Conservation (phyloP, 2,113 vertebrate genomes). For the Cebus imitator region DNA sequence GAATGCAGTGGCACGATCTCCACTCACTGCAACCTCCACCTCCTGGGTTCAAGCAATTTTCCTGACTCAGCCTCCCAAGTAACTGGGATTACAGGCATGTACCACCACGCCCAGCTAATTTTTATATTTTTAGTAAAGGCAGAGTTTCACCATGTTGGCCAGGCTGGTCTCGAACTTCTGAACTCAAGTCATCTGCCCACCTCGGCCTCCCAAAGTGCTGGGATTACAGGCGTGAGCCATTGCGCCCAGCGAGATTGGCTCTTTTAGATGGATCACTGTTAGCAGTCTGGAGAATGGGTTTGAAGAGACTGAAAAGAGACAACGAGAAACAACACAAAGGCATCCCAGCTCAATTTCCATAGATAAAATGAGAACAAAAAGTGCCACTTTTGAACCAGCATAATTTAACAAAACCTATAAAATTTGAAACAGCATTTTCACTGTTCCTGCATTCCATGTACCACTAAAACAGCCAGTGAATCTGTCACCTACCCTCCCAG, state of each 20-base stretch:
- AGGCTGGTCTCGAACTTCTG: too few relatives aligned
- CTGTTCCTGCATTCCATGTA: neutral
- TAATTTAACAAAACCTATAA: neutral
- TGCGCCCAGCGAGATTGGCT: neutral
- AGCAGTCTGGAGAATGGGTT: neutral
- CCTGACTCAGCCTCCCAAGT: too few relatives aligned
- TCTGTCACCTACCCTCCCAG: neutral
- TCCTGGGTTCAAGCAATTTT: too few relatives aligned
- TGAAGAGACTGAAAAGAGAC: neutral
- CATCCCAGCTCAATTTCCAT: conserved; percentile 15
- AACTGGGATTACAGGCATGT: too few relatives aligned
- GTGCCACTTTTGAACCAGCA: neutral
- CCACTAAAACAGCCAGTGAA: neutral
- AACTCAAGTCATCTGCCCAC: too few relatives aligned
- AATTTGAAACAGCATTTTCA: neutral
- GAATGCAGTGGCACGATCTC: too few relatives aligned
- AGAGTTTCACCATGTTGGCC: too few relatives aligned
- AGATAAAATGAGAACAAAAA: conserved; percentile 22
- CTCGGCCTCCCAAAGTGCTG: too few relatives aligned
- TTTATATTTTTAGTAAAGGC: too few relatives aligned
- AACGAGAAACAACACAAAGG: neutral
- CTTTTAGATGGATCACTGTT: neutral
- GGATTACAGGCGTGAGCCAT: too few relatives aligned
- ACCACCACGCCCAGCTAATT: too few relatives aligned
- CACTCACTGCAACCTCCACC: too few relatives aligned